phyloP scores from a whole-genome alignment of 1,140 invertebrate species.

The Teleogryllus occipitalis region DNA sequence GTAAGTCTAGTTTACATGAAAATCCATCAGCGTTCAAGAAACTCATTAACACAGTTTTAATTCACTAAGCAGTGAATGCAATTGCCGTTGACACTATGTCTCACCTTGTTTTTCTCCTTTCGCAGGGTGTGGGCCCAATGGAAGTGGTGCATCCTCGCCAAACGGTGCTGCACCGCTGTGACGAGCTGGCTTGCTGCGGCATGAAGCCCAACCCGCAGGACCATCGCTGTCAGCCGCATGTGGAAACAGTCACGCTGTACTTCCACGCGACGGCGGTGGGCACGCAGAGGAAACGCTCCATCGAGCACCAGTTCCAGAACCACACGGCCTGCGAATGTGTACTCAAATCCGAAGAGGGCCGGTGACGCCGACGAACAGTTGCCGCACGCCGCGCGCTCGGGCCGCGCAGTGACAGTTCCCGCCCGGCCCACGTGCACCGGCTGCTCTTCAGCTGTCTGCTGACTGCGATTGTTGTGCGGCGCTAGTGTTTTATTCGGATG shows the following conservation, averaged over 20 bases:
- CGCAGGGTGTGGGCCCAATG: not conserved
- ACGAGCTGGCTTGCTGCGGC: not conserved
- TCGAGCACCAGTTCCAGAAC: not conserved
- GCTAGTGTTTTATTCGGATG: too few species aligned
- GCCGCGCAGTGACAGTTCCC: too few species aligned
- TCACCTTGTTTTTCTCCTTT: not conserved
- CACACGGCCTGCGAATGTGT: not conserved
- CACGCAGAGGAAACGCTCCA: not conserved
- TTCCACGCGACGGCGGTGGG: not conserved
- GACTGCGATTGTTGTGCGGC: too few species aligned
- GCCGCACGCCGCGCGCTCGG: too few species aligned
- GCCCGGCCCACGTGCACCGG: too few species aligned
- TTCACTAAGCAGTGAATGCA: too few species aligned
- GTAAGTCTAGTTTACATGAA: not conserved
- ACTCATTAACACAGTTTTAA: not conserved
- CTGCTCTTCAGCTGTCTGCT: too few species aligned
- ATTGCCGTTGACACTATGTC: too few species aligned
- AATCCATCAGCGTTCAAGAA: not conserved
- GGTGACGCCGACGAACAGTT: too few species aligned
- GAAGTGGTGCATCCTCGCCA: not conserved
- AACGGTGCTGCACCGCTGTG: not conserved
- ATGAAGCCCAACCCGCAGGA: not conserved
- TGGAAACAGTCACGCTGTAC: not conserved
- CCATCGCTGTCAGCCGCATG: not conserved
- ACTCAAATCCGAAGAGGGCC: not conserved